These are phyloP conservation scores for Bubo bubo DNA, from an alignment of 2,113 vertebrate genomes.

Conservation along the genomic window DNA sequence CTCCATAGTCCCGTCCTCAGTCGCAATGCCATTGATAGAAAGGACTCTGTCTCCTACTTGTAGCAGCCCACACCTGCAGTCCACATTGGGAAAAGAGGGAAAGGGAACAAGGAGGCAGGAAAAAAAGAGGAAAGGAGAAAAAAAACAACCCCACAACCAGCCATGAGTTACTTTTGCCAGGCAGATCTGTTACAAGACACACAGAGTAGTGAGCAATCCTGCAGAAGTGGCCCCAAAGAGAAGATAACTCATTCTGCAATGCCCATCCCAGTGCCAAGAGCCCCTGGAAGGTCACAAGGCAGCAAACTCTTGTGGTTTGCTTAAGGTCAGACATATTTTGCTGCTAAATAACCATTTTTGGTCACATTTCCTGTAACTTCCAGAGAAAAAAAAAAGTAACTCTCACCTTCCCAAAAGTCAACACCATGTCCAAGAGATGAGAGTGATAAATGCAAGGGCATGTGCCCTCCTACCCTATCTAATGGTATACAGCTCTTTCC, in stretches of 20 bases:
- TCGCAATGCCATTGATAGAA: slow-evolving; percentile 91
- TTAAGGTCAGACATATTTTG: background rate
- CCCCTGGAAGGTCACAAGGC: background rate
- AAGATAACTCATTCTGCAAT: background rate
- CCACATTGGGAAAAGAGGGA: background rate
- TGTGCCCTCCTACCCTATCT: background rate
- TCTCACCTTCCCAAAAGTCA: background rate
- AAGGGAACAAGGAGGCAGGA: background rate
- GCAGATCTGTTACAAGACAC: background rate
- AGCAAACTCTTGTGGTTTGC: background rate
- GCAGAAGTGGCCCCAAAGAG: background rate
- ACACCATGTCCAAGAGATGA: background rate
- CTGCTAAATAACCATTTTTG: background rate
- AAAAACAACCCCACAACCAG: background rate
- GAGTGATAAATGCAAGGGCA: background rate
- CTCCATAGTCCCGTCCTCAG: slow-evolving; percentile 94
- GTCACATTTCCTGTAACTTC: background rate
- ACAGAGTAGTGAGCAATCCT: background rate
- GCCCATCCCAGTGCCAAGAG: fast-evolving
- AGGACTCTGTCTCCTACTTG: slow-evolving; percentile 93
- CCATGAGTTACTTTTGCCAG: background rate
- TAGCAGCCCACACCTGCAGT: slow-evolving; percentile 88
- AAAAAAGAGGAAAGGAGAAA: background rate
- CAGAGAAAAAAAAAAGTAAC: background rate
- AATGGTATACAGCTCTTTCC: background rate